Base-by-base conservation (phyloP, 30 jellyfish, hydroid and myxozoan genomes). In the Sanderia malayensis region DNA sequence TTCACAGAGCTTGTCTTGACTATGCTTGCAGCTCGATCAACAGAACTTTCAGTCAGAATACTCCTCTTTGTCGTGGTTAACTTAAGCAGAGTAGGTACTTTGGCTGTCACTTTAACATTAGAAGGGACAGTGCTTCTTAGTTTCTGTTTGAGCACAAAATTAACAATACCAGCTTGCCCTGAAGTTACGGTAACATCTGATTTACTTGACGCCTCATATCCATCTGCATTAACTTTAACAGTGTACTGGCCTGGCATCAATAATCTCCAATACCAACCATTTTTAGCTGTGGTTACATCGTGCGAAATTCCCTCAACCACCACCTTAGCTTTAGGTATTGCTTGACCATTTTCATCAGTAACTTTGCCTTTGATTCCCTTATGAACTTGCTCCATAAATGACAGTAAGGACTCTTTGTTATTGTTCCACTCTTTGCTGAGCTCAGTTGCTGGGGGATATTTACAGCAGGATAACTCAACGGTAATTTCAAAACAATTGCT, bases 191-290 rank as follows among this genome's bases (percentile, higher is more conserved):
- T 47, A 32, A 85, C 70, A 19, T 44, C 82, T 45, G 53, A 25
- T 64, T 78, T 82, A 18, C 29, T 46, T 17, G 21, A 25, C 1
- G 70, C 28, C 13, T 23, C 80, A 61, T 58, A 84, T 1, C 95
- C 96, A n/a, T 83, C 58, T 20, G 85, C 87, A 19, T 61, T 21
- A 32, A 80, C 95, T n/a, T 32, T 83, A 15, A 94, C 67, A 45
- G 49, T 29, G 68, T 94, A 87, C 31, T 58, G 37, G 17, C 99
- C 99, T 17, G 98, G 98, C n/a, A 81, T 19, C 19, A 94, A 90
- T 60, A 94, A 70, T 25, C 99, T 85, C 97, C 97, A 94, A 71
- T 94, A 94, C 46, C 91, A 96, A 4, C 99, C 99, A 80, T 83
- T 79, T 24, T 74, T 68, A 1, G 81, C 72, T 1, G 95, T 33